A percentile compares a stretch with the other conserved stretches of the same genome.
Evolutionary conservation across 2,113 vertebrate species (phyloP).

Genomic region (Pseudorhombus dupliciocellatus): DNA sequence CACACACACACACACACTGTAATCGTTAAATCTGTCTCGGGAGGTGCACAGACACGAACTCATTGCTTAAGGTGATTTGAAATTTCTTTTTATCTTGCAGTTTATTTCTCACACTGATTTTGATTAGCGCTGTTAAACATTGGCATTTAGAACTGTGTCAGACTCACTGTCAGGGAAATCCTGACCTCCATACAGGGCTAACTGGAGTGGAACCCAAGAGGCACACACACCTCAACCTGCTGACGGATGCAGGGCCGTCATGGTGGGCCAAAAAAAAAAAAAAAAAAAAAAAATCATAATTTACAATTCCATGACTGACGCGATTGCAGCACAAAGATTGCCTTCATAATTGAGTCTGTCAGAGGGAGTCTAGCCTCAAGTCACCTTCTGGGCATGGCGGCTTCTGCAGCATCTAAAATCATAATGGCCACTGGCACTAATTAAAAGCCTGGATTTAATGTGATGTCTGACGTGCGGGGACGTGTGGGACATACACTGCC

Average conservation of each 20-base stretch:
- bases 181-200: not conserved
- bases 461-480: constrained; percentile 44
- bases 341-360: constrained; percentile 55
- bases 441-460: constrained; percentile 66
- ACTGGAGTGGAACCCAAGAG: constrained; percentile 16
- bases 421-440: constrained; percentile 49
- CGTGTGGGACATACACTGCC: constrained; percentile 37
- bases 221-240: not conserved
- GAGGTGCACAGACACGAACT: not conserved
- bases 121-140: constrained; percentile 13
- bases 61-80: no score
- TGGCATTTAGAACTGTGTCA: not conserved
- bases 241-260: constrained; percentile 7
- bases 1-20: not conserved
- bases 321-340: constrained; percentile 42
- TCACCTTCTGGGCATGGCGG: constrained; percentile 39
- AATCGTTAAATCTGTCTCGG: not conserved
- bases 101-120: constrained; percentile 10
- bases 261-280: no score
- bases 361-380: constrained; percentile 44
- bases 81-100: not conserved
- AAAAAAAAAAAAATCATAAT: constrained; percentile 24
- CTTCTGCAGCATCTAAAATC: constrained; percentile 28
- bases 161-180: not conserved
- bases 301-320: constrained; percentile 18